Percentiles rank a stretch among this genome's conserved stretches.
These are phyloP conservation scores for Rhea americana DNA, from an alignment of 2,113 vertebrate genomes.

Conservation along the genomic window DNA sequence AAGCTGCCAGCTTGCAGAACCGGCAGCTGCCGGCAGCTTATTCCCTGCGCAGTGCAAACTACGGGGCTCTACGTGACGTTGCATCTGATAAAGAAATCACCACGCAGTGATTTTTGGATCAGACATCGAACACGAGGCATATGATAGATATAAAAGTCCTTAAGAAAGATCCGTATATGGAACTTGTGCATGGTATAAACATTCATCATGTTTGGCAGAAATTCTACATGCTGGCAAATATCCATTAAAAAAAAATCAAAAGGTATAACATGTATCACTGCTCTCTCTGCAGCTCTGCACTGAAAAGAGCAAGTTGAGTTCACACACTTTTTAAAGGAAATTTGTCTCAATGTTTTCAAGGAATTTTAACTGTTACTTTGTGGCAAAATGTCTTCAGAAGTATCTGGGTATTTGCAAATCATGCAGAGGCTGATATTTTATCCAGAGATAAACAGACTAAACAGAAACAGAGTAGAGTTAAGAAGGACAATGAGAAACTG, in stretches of 20 bases:
- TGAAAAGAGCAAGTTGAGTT: not conserved
- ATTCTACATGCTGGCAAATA: not conserved
- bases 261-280: not conserved
- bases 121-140: not conserved
- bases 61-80: not conserved
- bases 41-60: not conserved
- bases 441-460: not conserved
- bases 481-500: not conserved
- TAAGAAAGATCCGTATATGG: slow-evolving; percentile 24
- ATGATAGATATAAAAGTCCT: not conserved
- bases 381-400: not conserved
- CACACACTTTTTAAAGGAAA: not conserved
- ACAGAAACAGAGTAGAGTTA: not conserved
- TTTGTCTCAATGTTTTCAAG: not conserved
- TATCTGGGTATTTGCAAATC: not conserved
- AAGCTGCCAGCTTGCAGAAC: slow-evolving; percentile 22
- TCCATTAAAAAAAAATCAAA: not conserved
- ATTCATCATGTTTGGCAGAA: not conserved
- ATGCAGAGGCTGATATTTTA: not conserved
- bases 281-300: not conserved
- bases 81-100: slow-evolving; percentile 51
- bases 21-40: not conserved
- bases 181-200: not conserved
- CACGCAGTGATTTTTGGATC: not conserved
- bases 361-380: not conserved